Conservation (phyloP, 2,888 invertebrate species). For the Diaperis boleti region DNA sequence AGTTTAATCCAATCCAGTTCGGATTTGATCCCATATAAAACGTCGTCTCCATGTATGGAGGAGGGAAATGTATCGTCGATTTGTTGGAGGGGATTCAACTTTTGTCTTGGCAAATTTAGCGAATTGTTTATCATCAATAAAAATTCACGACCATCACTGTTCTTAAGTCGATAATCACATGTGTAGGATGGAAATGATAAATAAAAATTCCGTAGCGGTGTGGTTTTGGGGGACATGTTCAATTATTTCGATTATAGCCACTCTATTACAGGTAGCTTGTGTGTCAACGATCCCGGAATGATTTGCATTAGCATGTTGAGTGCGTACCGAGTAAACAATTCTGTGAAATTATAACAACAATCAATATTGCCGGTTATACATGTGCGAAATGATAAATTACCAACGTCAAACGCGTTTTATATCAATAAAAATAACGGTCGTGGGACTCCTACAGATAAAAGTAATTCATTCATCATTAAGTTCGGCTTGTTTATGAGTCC, state of each 20-base stretch:
- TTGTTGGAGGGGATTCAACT: slow-evolving; percentile 2
- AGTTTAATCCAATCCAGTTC: slow-evolving; percentile 61
- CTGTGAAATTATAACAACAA: slow-evolving; percentile 50
- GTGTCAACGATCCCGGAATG: slow-evolving; percentile 55
- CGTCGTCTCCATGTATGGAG: slow-evolving; percentile 53
- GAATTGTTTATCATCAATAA: slow-evolving; percentile 36
- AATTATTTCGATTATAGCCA: slow-evolving; percentile 35
- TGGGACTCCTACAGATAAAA: slow-evolving; percentile 24
- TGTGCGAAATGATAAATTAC: slow-evolving; percentile 37
- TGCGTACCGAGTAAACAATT: slow-evolving; percentile 50
- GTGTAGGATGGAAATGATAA: slow-evolving; percentile 34
- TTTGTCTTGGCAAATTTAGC: slow-evolving; percentile 26
- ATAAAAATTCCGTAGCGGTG: slow-evolving; percentile 40
- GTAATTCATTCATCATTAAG: slow-evolving; percentile 37
- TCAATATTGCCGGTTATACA: slow-evolving; percentile 30
- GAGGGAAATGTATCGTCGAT: slow-evolving; percentile 35
- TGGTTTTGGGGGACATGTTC: slow-evolving; percentile 33
- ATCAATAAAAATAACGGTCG: slow-evolving; percentile 22
- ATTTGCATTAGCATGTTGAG: slow-evolving; percentile 53
- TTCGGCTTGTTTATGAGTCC: slow-evolving; percentile 26
- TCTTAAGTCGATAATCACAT: slow-evolving; percentile 35
- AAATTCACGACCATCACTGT: slow-evolving; percentile 32
- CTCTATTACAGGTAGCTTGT: slow-evolving; percentile 41
- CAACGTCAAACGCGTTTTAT: slow-evolving; percentile 21
- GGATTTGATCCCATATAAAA: slow-evolving; percentile 57